phyloP scores from a whole-genome alignment of 92 coral and sea anemone genomes.

The Chrysogorgia sp. region DNA sequence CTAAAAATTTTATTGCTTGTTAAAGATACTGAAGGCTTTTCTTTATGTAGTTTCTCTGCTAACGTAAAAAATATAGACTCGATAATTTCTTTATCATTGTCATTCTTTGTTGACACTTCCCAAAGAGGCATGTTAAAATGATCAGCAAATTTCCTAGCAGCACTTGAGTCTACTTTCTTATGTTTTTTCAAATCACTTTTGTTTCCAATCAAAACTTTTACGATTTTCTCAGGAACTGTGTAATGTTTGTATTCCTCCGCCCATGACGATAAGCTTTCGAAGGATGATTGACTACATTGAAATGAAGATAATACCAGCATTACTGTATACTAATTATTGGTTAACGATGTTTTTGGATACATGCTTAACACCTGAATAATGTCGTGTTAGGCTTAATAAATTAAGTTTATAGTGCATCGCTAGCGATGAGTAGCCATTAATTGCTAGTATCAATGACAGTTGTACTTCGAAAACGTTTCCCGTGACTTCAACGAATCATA shows the following conservation, averaged over 20 bases:
- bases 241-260: slow-evolving; percentile 83
- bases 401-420: too few species aligned
- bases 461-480: too few species aligned
- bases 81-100: slow-evolving; percentile 77
- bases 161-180: slow-evolving; percentile 84
- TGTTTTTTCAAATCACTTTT: slow-evolving; percentile 83
- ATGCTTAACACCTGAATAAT: too few species aligned
- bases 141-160: slow-evolving; percentile 92
- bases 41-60: slow-evolving; percentile 75
- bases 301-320: too few species aligned
- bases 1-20: neutral
- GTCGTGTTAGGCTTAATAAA: too few species aligned
- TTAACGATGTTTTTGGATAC: too few species aligned
- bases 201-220: slow-evolving; percentile 88
- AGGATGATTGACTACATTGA: slow-evolving; percentile 61
- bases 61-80: slow-evolving; percentile 84
- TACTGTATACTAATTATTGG: too few species aligned
- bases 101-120: slow-evolving; percentile 95
- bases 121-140: slow-evolving; percentile 83
- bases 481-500: too few species aligned
- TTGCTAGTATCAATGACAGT: too few species aligned
- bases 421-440: too few species aligned
- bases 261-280: slow-evolving; percentile 78
- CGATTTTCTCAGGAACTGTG: slow-evolving; percentile 71
- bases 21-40: slow-evolving; percentile 64